These are phyloP conservation scores for Ophion slaviceki DNA, from an alignment of 2,888 invertebrate species.

Conservation along the genomic window DNA sequence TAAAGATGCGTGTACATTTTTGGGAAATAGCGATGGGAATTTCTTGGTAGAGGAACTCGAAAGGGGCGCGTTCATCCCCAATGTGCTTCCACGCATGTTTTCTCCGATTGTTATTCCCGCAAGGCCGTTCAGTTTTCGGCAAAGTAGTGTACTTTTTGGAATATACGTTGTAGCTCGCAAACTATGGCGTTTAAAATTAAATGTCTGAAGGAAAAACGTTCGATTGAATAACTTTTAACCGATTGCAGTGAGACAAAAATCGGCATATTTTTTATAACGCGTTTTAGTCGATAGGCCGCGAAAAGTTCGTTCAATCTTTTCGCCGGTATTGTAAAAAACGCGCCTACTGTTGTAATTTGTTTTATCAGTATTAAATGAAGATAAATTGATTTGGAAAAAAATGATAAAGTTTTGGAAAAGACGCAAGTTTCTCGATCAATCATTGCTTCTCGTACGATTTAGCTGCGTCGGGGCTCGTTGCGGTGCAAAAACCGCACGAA, in stretches of 20 bases:
- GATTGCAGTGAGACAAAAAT: background rate
- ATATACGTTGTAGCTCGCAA: background rate
- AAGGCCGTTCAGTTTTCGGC: background rate
- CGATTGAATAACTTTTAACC: background rate
- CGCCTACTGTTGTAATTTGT: background rate
- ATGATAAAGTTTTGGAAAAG: background rate
- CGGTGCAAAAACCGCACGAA: slow-evolving; percentile 79
- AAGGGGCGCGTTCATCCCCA: too few species aligned
- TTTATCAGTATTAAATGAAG: background rate
- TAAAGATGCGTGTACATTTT: background rate
- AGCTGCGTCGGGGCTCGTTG: slow-evolving; percentile 54
- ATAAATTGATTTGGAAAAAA: background rate
- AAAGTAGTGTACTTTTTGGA: background rate
- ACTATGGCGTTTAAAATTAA: background rate
- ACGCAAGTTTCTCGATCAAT: background rate
- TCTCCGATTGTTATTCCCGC: background rate
- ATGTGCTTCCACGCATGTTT: too few species aligned
- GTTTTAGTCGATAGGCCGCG: background rate
- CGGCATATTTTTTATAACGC: background rate
- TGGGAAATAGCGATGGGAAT: too few species aligned
- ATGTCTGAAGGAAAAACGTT: background rate
- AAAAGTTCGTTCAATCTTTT: background rate
- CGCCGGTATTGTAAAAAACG: background rate
- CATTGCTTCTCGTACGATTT: slow-evolving; percentile 69
- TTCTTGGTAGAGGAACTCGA: too few species aligned